Base-by-base conservation (phyloP, 2,113 vertebrate genomes). In the Cyprinodon brontotheroides region DNA sequence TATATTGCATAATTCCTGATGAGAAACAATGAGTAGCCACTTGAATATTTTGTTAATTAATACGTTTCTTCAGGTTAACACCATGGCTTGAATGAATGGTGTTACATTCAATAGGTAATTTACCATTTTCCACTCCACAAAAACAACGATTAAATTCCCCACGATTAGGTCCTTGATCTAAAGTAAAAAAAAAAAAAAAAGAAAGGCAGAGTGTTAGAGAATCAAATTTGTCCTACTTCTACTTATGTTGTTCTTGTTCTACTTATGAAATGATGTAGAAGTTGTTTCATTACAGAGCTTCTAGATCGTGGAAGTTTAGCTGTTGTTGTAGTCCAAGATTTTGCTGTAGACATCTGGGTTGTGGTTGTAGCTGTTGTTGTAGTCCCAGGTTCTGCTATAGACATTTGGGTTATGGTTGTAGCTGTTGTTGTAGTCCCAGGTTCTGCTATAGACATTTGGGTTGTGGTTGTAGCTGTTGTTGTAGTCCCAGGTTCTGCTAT, bases 111-210 rank as follows among this genome's bases (percentile, higher is more conserved):
- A 37, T 38, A 64, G 36, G 0, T 37, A 13, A 69, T 60, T 14
- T 83, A 86, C 83, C 79, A 45, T 39, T 60, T 50, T 62, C 13
- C 41, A 0, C 1, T 0, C 17, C 10, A 3, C 11, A 3, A 72
- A 10, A 61, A 29, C 1, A 60, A 0, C 0, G 20, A 9, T 2
- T 0, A 29, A 0, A n/a, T 1, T n/a, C 14, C 65, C 75, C 65
- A 22, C 0, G 0, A 1, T 1, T 36, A 8, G 11, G n/a, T 1
- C 22, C 20, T 0, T 11, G 20, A 0, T 0, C 81, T 77, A 64
- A 45, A 53, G n/a, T 4, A 50, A 39, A 79, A 17, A 77, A 20
- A 41, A 38, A 17, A 72, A 14, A 12, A 3, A 53, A 4, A n/a
- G n/a, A n/a, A 15, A 2, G 59, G 20, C 14, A 60, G 15, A 66